phyloP scores from a whole-genome alignment of 2,888 invertebrate genomes.

The Callyntrura sp. region DNA sequence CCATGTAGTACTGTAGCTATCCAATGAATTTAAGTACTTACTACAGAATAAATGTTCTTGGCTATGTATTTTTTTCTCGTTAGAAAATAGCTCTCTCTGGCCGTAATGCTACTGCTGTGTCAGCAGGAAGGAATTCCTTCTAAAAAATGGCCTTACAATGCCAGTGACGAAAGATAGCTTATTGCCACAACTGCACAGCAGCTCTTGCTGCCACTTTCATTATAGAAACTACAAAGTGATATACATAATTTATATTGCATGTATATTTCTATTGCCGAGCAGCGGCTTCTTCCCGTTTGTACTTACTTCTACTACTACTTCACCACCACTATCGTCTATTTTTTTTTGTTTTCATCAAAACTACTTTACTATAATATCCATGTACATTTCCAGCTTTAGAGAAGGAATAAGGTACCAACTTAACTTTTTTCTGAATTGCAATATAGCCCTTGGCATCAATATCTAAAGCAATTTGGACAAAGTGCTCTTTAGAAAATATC shows the following conservation, averaged over 20 bases:
- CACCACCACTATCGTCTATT: background rate
- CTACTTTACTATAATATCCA: slow-evolving; percentile 23
- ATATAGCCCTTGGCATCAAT: slow-evolving; percentile 78
- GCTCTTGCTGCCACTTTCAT: slow-evolving; percentile 1
- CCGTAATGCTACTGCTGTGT: slow-evolving; percentile 37
- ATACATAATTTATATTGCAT: slow-evolving; percentile 22
- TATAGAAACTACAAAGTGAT: slow-evolving; percentile 30
- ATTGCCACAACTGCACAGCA: slow-evolving; percentile 14
- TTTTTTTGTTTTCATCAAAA: slow-evolving; percentile 50
- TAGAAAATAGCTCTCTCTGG: background rate
- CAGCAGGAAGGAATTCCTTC: slow-evolving; percentile 46
- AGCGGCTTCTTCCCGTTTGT: too few relatives aligned
- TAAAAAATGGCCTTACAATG: slow-evolving; percentile 49
- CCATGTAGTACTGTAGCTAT: slow-evolving; percentile 59
- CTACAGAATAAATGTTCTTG: slow-evolving; percentile 24
- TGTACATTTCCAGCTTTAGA: background rate
- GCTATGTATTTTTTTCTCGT: slow-evolving; percentile 11
- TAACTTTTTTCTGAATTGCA: slow-evolving; percentile 67
- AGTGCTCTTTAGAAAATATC: slow-evolving; percentile 74
- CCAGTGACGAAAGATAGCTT: slow-evolving; percentile 68
- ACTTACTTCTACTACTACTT: background rate
- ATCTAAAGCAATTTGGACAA: slow-evolving; percentile 77
- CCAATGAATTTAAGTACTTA: slow-evolving; percentile 42
- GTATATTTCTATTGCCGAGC: slow-evolving; percentile 1
- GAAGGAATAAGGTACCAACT: slow-evolving; percentile 11